These are phyloP conservation scores for Cylloceria caligata DNA, from an alignment of 2,888 invertebrate genomes.

Conservation along the genomic window DNA sequence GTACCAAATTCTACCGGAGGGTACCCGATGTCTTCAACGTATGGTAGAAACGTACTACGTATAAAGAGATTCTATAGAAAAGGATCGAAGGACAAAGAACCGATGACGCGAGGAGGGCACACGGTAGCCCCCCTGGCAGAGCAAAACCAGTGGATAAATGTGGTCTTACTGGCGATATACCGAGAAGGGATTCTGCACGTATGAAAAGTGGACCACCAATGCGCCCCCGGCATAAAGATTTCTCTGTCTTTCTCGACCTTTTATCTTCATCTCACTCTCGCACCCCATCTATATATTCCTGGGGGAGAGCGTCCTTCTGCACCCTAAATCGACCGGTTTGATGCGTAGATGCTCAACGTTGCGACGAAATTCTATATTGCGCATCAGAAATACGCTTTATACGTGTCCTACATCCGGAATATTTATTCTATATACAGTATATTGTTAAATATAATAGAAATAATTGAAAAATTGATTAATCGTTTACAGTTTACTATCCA, in stretches of 20 bases:
- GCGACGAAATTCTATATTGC: background rate
- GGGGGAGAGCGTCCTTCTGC: slow-evolving; percentile 28
- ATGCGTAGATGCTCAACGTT: slow-evolving; percentile 29
- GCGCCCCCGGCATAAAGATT: slow-evolving; percentile 57
- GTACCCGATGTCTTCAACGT: slow-evolving; percentile 12
- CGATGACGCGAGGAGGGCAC: slow-evolving; percentile 52
- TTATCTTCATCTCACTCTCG: slow-evolving; percentile 40
- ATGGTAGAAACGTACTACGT: slow-evolving; percentile 2
- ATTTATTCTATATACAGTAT: background rate
- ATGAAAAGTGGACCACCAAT: slow-evolving; percentile 65
- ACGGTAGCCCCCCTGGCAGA: slow-evolving; percentile 50
- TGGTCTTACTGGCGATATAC: slow-evolving; percentile 17
- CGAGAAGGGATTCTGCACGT: slow-evolving; percentile 18
- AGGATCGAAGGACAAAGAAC: slow-evolving; percentile 61
- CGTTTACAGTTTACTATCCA: too few relatives aligned
- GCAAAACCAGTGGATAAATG: slow-evolving; percentile 49
- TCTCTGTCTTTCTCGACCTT: slow-evolving; percentile 29
- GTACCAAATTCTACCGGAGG: slow-evolving; percentile 1
- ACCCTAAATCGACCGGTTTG: slow-evolving; percentile 40
- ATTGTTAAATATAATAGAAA: too few relatives aligned
- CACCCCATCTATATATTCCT: slow-evolving; percentile 41
- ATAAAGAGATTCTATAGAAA: slow-evolving; percentile 10
- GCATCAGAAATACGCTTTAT: background rate
- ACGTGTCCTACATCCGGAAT: slow-evolving; percentile 17
- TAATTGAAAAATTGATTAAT: too few relatives aligned